These are phyloP conservation scores for Pangasius djambal DNA, from an alignment of 2,797 vertebrate species.

Conservation along the genomic window DNA sequence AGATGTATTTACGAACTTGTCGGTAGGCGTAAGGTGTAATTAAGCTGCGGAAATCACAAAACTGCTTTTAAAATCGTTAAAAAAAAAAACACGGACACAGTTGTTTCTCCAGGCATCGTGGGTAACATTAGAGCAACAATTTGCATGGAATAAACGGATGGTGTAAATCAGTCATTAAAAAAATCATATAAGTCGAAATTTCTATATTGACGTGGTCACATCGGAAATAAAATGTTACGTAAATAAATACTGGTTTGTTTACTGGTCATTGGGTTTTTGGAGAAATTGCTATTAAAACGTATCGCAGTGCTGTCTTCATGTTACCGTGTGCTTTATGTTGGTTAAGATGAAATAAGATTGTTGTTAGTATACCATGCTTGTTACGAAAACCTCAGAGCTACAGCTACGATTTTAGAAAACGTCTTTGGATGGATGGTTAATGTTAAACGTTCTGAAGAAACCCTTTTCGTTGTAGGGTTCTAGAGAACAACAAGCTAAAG, in stretches of 20 bases:
- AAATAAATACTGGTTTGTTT: neutral
- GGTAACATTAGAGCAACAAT: neutral
- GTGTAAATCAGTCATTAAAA: neutral
- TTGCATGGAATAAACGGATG: neutral
- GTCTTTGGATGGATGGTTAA: neutral
- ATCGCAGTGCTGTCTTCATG: neutral
- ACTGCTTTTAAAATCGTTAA: neutral
- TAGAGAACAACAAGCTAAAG: too few relatives aligned
- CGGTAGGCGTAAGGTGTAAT: neutral
- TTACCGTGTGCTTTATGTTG: neutral
- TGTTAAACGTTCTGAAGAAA: neutral
- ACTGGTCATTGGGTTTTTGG: neutral
- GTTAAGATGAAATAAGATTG: neutral
- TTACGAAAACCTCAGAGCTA: neutral
- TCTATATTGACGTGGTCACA: neutral
- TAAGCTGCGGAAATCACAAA: neutral
- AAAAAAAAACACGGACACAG: neutral
- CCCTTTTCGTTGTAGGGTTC: too few relatives aligned
- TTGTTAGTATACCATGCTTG: neutral
- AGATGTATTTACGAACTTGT: neutral
- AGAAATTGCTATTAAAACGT: neutral
- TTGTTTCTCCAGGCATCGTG: neutral
- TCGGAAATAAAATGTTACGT: neutral
- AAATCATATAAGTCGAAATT: neutral
- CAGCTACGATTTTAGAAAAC: neutral